Percentiles rank a stretch among this genome's conserved stretches.
phyloP scores from a whole-genome alignment of 2,113 vertebrate species.

The Vulpes vulpes region DNA sequence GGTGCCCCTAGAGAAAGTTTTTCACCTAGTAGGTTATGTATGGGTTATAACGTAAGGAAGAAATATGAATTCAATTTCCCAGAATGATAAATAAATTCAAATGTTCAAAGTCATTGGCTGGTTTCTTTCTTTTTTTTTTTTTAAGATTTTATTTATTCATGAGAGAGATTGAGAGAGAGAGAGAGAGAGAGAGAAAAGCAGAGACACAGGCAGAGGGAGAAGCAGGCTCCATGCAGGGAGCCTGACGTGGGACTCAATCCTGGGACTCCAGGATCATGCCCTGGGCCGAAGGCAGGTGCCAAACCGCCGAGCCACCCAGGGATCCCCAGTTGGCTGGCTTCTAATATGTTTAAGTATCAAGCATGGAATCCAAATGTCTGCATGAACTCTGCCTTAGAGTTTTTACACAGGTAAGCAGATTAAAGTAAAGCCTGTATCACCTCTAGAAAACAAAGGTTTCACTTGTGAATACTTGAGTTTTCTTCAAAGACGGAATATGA shows the following conservation, averaged over 20 bases:
- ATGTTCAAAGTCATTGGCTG: not conserved
- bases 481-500: not conserved
- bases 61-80: slow-evolving; percentile 21
- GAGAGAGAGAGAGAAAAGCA: too few species aligned
- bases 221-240: too few species aligned
- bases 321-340: not conserved
- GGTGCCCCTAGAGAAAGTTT: not conserved
- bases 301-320: too few species aligned
- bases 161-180: too few species aligned
- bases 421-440: not conserved
- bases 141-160: too few species aligned
- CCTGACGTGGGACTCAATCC: too few species aligned
- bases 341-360: not conserved
- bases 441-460: not conserved
- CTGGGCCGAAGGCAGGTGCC: too few species aligned
- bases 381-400: not conserved
- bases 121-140: not conserved
- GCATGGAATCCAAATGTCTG: not conserved
- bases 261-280: too few species aligned
- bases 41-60: not conserved
- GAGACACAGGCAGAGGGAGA: too few species aligned
- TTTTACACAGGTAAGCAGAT: not conserved
- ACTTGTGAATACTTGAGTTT: not conserved
- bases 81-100: slow-evolving; percentile 37
- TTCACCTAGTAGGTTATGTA: not conserved